phyloP scores from a whole-genome alignment of 2,888 invertebrate genomes.

The Pterostichus madidus region DNA sequence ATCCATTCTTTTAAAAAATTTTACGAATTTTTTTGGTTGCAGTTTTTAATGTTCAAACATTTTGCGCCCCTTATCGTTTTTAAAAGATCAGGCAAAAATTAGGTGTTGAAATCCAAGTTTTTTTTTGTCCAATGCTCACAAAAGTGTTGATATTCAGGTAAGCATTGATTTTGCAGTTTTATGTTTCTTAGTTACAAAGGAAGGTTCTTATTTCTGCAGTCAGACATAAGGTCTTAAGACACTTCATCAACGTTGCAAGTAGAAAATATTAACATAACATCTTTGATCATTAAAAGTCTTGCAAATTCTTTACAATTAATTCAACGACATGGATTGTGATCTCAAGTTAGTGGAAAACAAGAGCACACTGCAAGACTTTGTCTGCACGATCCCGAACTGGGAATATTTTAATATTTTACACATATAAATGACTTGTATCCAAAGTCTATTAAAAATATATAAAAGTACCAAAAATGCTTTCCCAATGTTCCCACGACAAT shows the following conservation, averaged over 20 bases:
- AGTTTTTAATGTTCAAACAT: conserved; percentile 70
- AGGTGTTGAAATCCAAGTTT: conserved; percentile 76
- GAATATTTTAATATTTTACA: conserved; percentile 67
- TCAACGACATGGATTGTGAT: conserved; percentile 67
- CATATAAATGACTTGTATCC: conserved; percentile 61
- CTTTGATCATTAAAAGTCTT: conserved; percentile 65
- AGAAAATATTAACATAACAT: conserved; percentile 68
- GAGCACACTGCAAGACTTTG: conserved; percentile 46
- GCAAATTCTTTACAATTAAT: conserved; percentile 72
- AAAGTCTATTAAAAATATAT: conserved; percentile 66
- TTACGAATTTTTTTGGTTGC: conserved; percentile 76
- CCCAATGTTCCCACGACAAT: conserved; percentile 54
- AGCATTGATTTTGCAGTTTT: conserved; percentile 73
- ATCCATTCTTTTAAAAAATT: conserved; percentile 71
- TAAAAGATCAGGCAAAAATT: conserved; percentile 71
- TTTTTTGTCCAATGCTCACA: conserved; percentile 73
- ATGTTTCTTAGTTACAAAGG: conserved; percentile 75
- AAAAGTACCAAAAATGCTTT: conserved; percentile 67
- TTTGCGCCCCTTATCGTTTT: conserved; percentile 67
- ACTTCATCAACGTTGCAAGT: conserved; percentile 74
- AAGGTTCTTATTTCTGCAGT: conserved; percentile 75
- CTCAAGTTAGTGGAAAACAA: conserved; percentile 53
- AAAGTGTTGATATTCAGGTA: conserved; percentile 70
- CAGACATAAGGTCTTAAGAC: conserved; percentile 78
- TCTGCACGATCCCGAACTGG: conserved; percentile 50